Evolutionary conservation across 1,140 invertebrate species (phyloP), one percentile per base, ranked within the genome.

Genomic region (Drosophila kohkoa): DNA sequence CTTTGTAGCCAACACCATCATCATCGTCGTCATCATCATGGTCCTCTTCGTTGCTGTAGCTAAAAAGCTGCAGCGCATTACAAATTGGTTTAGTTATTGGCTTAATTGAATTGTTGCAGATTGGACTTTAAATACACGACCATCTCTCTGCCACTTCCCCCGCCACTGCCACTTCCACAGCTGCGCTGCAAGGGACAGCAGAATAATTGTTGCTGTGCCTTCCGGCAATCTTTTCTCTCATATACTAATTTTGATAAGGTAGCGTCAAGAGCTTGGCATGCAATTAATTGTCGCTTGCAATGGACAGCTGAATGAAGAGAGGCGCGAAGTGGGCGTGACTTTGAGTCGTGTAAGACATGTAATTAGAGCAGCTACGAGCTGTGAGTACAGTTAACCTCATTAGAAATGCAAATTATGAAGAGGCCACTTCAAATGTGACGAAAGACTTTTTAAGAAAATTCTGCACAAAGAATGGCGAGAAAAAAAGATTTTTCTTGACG

Each of bases 81-180:
- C 80, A 88, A 88, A 83, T 88, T 88, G 80, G 80, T 77, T 88
- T 83, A 83, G 85, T 88, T 88, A 88, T 88, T 88, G 83, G 80
- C 80, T 81, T 80, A 88, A 88, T 88, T 88, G 77, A 88, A 88
- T 88, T 88, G 80, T 83, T 83, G 80, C 77, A 88, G 81, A 88
- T 87, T 82, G 82, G 79, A 71, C 82, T 82, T 86, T 86, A 86
- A 86, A 77, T 82, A 82, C 67, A 65, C 60, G 79, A 51, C 59
- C 38, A 32, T 46, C 64, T 20, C 67, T 11, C 20, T 25, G 11
- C 10, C 32, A 10, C 43, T 6, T 5, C 6, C 57, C 7, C 41
- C 1, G 10, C 0, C 5, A 1, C 30, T 38, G 30, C 30, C 46
- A 16, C 10, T 32, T 62, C 55, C 57, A 6, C 16, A 48, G 35